Percentiles rank a stretch among this genome's conserved stretches.
These are phyloP conservation scores for Dasyprocta punctata DNA, from an alignment of 2,113 vertebrate species.

Conservation along the genomic window DNA sequence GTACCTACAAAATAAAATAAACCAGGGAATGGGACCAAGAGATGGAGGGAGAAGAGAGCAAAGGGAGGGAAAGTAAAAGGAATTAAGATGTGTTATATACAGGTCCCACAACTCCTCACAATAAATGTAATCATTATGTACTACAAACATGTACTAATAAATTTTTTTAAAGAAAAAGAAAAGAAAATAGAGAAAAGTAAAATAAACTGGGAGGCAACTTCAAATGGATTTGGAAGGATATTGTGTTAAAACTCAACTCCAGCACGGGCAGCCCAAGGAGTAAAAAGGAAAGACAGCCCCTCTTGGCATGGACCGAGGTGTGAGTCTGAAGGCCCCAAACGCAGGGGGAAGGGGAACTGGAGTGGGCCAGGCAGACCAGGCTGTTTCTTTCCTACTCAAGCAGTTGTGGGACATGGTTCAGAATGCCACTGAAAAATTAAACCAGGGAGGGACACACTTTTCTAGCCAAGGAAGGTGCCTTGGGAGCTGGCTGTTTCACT, in stretches of 20 bases:
- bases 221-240: not conserved
- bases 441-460: not conserved
- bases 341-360: not conserved
- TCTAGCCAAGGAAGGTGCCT: not conserved
- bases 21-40: not conserved
- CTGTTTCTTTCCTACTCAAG: not conserved
- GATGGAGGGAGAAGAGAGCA: not conserved
- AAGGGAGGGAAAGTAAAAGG: not conserved
- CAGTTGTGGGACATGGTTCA: not conserved
- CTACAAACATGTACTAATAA: not conserved
- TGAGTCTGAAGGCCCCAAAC: not conserved
- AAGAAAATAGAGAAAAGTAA: not conserved
- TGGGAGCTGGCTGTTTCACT: not conserved
- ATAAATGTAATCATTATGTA: not conserved
- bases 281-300: too few species aligned
- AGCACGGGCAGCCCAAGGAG: not conserved
- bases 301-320: rapidly evolving
- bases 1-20: not conserved
- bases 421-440: not conserved
- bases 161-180: not conserved
- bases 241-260: not conserved
- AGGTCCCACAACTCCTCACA: not conserved
- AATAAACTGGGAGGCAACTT: not conserved
- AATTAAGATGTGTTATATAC: not conserved
- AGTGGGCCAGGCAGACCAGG: rapidly evolving